These are phyloP conservation scores for Microplitis demolitor DNA, from an alignment of 1,140 invertebrate species.

Conservation along the genomic window DNA sequence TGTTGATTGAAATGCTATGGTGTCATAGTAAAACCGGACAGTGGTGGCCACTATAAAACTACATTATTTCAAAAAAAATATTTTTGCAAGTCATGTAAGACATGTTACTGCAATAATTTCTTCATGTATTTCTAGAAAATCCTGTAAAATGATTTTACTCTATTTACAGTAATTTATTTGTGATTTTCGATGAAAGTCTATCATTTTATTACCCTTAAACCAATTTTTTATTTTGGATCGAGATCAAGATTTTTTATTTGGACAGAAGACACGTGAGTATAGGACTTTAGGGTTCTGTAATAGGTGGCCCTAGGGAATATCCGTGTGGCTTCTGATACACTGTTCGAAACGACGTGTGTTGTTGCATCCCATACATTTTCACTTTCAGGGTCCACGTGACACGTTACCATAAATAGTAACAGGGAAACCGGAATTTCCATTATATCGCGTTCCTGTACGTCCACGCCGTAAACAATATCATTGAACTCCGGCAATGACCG, in stretches of 20 bases:
- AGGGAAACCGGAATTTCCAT: slow-evolving; percentile 26
- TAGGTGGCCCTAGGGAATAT: not conserved
- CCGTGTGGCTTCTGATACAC: not conserved
- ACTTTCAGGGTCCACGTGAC: slow-evolving; percentile 3
- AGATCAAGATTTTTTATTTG: not conserved
- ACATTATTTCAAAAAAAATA: no score
- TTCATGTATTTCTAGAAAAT: no score
- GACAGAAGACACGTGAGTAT: not conserved
- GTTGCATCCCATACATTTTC: not conserved
- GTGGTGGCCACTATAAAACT: no score
- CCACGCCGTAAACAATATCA: slow-evolving; percentile 30
- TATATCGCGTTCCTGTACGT: slow-evolving; percentile 25
- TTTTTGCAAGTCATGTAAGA: no score
- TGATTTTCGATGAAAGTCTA: not conserved
- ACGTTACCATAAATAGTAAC: slow-evolving; percentile 21
- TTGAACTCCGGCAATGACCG: slow-evolving; percentile 31
- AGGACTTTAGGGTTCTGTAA: not conserved
- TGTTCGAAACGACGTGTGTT: not conserved
- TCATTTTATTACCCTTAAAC: not conserved
- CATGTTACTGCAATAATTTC: no score
- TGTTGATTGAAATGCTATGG: no score
- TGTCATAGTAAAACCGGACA: no score
- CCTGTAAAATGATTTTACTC: not conserved
- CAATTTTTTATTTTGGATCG: not conserved
- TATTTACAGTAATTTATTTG: no score